Base-by-base conservation (phyloP, 2,888 invertebrate species). In the Parnassius glacialis region DNA sequence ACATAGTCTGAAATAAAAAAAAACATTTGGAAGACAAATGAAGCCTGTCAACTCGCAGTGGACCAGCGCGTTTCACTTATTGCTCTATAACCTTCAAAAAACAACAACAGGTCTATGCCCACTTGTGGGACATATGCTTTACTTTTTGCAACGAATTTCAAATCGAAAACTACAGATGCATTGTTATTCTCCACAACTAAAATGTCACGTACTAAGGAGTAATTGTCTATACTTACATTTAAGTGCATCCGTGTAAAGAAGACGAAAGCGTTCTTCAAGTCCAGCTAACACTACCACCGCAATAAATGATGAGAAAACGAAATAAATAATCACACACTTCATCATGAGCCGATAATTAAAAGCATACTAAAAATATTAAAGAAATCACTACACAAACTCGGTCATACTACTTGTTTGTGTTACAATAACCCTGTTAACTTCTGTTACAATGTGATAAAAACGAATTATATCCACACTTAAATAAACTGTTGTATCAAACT, bases 241-340 rank as follows among this genome's bases (percentile, higher is more conserved):
- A 20, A 65, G 44, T 45, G 57, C 63, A 20, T 65, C 65, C 10
- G 65, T 63, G 53, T 65, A 65, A 0, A 65, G 50, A 52, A 61
- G 45, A 50, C 63, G 54, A 59, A 63, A 63, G 2, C 58, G 47
- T 16, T 56, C 57, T 44, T 60, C 64, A 25, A 59, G 54, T 34
- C 44, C 7, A 58, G 53, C 51, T 2, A 44, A 54, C 41, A n/a
- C 12, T n/a, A 57, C n/a, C n/a, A 44, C 54, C 45, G 10, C 41
- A 10, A 50, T 20, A 53, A 48, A 62, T 10, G 53, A 48, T 0
- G 50, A 44, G 10, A 54, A 13, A 50, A 61, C 3, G 45, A 47
- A 43, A 58, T 34, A 34, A 11, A 20, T 11, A 13, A 12, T 12
- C 25, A 41, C 42, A 13, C 9, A 10, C 55, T 60, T 50, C 60